phyloP scores from a whole-genome alignment of 2,888 invertebrate genomes.

The Cistogaster globosa region DNA sequence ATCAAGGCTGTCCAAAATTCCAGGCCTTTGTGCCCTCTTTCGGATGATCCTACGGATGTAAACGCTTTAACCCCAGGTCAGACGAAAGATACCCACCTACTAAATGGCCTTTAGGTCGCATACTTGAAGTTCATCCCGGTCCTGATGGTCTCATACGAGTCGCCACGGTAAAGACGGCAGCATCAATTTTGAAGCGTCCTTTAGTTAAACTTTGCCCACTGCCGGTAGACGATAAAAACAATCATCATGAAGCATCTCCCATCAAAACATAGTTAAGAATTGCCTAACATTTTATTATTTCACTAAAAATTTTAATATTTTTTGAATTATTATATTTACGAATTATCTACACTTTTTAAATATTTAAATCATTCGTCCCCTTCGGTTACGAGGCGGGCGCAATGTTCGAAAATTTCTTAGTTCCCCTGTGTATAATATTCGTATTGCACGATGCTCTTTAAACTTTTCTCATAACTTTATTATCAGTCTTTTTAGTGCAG shows the following conservation, averaged over 20 bases:
- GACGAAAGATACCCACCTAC: too few relatives aligned
- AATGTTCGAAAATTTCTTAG: too few relatives aligned
- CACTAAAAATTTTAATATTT: too few relatives aligned
- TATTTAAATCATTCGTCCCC: too few relatives aligned
- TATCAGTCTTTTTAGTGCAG: too few relatives aligned
- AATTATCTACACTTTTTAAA: too few relatives aligned
- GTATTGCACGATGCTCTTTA: too few relatives aligned
- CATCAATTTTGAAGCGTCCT: not conserved
- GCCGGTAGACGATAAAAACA: not conserved
- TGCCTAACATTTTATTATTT: too few relatives aligned
- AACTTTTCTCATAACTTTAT: too few relatives aligned
- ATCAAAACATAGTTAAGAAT: not conserved
- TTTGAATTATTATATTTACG: too few relatives aligned
- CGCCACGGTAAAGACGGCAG: conserved; percentile 8
- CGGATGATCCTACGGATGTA: conserved; percentile 5
- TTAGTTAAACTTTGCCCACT: conserved; percentile 15
- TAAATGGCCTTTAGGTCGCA: conserved; percentile 23
- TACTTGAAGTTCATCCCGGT: not conserved
- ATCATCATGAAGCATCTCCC: not conserved
- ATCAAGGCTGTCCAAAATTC: conserved; percentile 23
- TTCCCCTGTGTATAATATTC: too few relatives aligned
- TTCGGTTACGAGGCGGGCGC: too few relatives aligned
- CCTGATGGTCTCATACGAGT: conserved; percentile 15
- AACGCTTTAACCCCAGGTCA: conserved; percentile 21
- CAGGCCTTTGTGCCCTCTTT: conserved; percentile 3